A percentile compares a stretch with the other conserved stretches of the same genome.
Evolutionary conservation across 2,797 vertebrate species (phyloP).

Genomic region (Simalia tracyae): DNA sequence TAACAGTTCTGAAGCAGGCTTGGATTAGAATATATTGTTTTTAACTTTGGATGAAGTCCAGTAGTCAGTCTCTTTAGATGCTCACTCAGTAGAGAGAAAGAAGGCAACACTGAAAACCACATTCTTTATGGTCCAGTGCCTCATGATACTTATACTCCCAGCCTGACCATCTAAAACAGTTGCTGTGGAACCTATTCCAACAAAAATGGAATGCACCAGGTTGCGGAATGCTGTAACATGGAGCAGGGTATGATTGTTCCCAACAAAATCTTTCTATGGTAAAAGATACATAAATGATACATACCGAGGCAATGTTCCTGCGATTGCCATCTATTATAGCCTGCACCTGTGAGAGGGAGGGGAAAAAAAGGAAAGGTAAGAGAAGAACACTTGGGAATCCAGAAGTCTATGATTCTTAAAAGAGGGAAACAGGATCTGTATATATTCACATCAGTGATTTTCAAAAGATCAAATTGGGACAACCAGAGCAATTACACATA

Average conservation of each 20-base stretch:
- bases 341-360: neutral
- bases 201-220: neutral
- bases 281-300: neutral
- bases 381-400: neutral
- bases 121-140: neutral
- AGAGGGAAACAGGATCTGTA: neutral
- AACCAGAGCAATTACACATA: neutral
- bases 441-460: neutral
- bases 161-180: neutral
- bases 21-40: neutral
- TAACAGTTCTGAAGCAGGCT: neutral
- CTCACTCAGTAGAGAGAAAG: neutral
- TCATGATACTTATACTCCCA: neutral
- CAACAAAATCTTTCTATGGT: neutral
- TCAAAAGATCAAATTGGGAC: neutral
- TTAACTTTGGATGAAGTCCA: neutral
- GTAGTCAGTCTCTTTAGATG: too few relatives aligned
- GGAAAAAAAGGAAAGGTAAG: neutral
- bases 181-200: neutral
- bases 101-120: neutral
- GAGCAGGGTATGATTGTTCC: neutral
- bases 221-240: neutral
- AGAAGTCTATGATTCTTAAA: neutral
- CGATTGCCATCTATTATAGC: neutral
- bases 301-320: conserved; percentile 29